Base-by-base conservation (phyloP, 1,140 invertebrate genomes). In the Drosophila lini region DNA sequence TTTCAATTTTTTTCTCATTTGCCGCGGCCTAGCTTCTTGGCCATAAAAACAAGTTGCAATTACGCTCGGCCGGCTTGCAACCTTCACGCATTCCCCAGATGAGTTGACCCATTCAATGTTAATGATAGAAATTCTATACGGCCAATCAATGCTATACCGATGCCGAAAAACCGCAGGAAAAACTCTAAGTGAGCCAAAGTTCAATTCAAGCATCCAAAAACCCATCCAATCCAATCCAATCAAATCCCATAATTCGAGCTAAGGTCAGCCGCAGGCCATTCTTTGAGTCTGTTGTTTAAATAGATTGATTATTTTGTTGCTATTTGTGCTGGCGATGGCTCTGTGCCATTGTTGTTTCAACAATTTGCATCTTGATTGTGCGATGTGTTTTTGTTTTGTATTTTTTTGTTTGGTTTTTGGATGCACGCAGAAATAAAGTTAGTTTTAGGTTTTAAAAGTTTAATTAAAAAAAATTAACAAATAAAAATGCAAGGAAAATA, bases 281-380 rank as follows among this genome's bases (percentile, higher is more conserved):
- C 70, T 81, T 78, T 77, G 28, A 22, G 38, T 53, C 67, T 48
- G 60, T 85, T 78, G 74, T 81, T 70, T 64, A 81, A 81, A 75
- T 77, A 89, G 84, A 88, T 89, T 88, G 83, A 89, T 88, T 80
- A 89, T 86, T 71, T 79, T 74, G 57, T 75, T 67, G 69, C 65
- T 73, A 61, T 82, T 78, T 78, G 34, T 48, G 58, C 25, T 64
- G 64, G 44, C 19, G 32, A 6, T 53, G 52, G 52, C 32, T 53
- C 64, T 53, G 67, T 80, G 70, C 59, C 75, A 77, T 89, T 88
- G 76, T 88, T 89, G 73, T 74, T 60, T 48, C 41, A 47, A 59
- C 84, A 80, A 88, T 89, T 88, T 89, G 83, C 83, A 88, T 89
- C 60, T 88, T 89, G 80, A 89, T 88, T 88, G 80, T 81, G 70